A percentile compares a stretch with the other conserved stretches of the same genome.
phyloP scores from a whole-genome alignment of 2,113 vertebrate species.

The Arvicanthis niloticus region DNA sequence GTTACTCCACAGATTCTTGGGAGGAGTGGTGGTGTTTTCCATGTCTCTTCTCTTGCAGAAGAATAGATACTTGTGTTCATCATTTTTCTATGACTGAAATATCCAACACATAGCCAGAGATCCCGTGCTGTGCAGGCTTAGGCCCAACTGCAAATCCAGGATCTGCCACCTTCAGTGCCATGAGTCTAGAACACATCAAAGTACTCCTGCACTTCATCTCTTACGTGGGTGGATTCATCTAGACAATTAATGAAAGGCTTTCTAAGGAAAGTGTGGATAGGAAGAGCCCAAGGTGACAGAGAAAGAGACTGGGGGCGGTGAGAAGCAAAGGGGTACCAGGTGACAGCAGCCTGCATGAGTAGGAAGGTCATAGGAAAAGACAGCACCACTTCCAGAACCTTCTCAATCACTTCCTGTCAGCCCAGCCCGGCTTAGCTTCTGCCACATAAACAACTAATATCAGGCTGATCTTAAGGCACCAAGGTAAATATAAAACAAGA shows the following conservation, averaged over 20 bases:
- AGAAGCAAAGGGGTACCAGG: background rate
- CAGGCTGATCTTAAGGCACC: slow-evolving; percentile 49
- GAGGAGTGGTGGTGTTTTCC: background rate
- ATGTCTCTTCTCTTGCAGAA: background rate
- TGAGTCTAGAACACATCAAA: background rate
- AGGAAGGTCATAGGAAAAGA: background rate
- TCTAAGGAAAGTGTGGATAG: background rate
- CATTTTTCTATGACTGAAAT: background rate
- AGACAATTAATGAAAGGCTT: background rate
- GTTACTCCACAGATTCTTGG: background rate
- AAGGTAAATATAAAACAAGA: slow-evolving; percentile 77
- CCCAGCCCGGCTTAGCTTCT: background rate
- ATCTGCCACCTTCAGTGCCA: background rate
- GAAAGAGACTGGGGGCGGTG: background rate
- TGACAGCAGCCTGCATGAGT: background rate
- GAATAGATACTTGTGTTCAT: background rate
- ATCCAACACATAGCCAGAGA: background rate
- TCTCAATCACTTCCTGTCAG: background rate
- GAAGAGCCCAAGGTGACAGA: background rate
- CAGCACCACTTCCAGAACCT: background rate
- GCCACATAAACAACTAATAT: slow-evolving; percentile 59
- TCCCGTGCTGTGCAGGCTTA: background rate
- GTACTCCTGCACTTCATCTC: background rate
- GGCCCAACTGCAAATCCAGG: background rate
- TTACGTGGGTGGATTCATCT: background rate